Evolutionary conservation across 2,888 invertebrate genomes (phyloP), one percentile per base, ranked within the genome.

Genomic region (Stenchaetothrips biformis): DNA sequence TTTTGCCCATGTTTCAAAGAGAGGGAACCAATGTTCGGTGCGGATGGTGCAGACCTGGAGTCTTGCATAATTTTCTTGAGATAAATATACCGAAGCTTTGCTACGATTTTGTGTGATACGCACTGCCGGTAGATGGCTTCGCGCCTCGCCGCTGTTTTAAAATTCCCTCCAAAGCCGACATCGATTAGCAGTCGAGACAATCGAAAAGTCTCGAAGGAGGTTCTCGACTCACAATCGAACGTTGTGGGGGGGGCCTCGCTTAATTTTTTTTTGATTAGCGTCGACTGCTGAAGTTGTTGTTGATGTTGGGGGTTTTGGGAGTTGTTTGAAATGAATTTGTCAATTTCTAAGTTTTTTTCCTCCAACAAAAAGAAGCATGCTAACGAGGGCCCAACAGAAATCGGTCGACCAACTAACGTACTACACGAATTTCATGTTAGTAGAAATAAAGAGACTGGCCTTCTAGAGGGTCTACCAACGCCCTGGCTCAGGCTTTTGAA

Each of bases 391-490:
- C 91, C 90, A 3, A 90, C 90, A 4, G 91, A 92, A 83, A 96
- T 96, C 82, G 94, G 95, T 3, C 89, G 91, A 83, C 97, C 97
- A 2, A 96, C 94, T 13, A 93, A 94, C 85, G 95, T 97, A 25
- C 92, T 92, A 83, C 94, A 95, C 84, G 91, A 94, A 84, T 92
- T 96, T 85, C 96, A 97, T 87, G 96, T 97, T 47, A 94, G 92
- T 83, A 93, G 93, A 84, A 94, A 97, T 86, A 90, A 91, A 11
- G 89, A 91, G 83, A 95, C 95, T 0, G 96, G 97, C 0, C 91
- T 92, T 86, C 88, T 97, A 84, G 94, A 94, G 84, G 97, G 97
- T 0, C 88, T 98, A 78, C 97, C 97, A 0, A 90, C 91, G 53
- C 91, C 95, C 48, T 96, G 96, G 96, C 88, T 92, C 81, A 89